Evolutionary conservation across 2,113 vertebrate genomes (phyloP).

Genomic region (Mobula hypostoma): DNA sequence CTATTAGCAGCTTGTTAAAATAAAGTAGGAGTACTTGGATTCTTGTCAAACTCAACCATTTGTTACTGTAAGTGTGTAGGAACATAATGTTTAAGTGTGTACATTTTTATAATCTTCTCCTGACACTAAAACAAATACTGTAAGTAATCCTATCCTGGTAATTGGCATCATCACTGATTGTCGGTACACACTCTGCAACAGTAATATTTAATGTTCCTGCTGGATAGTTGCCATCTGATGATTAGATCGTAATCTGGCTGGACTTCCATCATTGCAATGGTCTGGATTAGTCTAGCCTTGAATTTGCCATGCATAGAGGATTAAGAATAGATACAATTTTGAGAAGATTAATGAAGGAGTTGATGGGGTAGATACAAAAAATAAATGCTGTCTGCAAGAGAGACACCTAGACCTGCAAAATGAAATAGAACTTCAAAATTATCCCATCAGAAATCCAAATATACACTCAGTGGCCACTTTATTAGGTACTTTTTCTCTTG

Average conservation of each 20-base stretch:
- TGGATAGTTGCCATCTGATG: neutral
- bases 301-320: neutral
- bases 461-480: too few relatives aligned
- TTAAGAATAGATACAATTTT: neutral
- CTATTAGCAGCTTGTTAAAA: neutral
- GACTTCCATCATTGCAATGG: neutral
- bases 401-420: too few relatives aligned
- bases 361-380: neutral
- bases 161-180: neutral
- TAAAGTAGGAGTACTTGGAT: neutral
- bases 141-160: neutral
- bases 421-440: too few relatives aligned
- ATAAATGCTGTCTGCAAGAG: neutral
- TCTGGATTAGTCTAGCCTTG: neutral
- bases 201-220: neutral
- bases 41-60: neutral
- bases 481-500: too few relatives aligned
- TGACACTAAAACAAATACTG: neutral
- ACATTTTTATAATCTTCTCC: neutral
- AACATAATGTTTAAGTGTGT: neutral
- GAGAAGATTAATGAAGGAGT: neutral
- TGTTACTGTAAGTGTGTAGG: neutral
- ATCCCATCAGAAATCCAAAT: too few relatives aligned
- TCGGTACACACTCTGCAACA: neutral
- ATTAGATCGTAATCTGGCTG: neutral